Percentiles rank a stretch among this genome's conserved stretches.
phyloP scores from a whole-genome alignment of 2,113 vertebrate genomes.

The Climacteris rufus region DNA sequence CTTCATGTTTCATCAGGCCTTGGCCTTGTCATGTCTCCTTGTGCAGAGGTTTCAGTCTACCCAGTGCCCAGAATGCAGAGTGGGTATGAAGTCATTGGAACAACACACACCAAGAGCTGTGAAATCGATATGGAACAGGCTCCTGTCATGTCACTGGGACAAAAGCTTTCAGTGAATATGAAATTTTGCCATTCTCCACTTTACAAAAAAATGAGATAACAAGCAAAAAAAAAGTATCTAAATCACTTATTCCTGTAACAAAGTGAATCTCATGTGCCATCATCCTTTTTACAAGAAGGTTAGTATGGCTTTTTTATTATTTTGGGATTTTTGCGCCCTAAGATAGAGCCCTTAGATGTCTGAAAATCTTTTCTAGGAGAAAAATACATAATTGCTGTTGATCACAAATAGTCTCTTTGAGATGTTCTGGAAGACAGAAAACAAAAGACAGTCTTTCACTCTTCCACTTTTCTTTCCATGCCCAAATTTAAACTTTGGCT shows the following conservation, averaged over 20 bases:
- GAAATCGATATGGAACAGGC: background rate
- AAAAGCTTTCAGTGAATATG: background rate
- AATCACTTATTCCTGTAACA: background rate
- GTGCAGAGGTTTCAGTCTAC: background rate
- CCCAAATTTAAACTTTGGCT: background rate
- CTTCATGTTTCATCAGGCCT: background rate
- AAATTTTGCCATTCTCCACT: background rate
- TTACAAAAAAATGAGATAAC: background rate
- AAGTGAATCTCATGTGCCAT: background rate
- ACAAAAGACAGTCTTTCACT: background rate
- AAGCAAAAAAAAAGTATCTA: background rate
- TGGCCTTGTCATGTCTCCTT: background rate
- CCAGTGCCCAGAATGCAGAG: background rate
- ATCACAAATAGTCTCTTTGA: background rate
- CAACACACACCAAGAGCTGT: background rate
- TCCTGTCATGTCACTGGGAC: background rate
- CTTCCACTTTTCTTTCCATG: background rate
- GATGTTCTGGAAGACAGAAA: background rate
- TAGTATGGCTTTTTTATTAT: background rate
- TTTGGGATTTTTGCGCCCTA: background rate
- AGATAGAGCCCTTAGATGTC: background rate
- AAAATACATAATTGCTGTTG: background rate
- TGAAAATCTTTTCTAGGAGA: background rate
- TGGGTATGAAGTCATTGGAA: background rate
- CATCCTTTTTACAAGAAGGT: background rate